Evolutionary conservation across 2,113 vertebrate genomes (phyloP).

Genomic region (Tringa solitaria): DNA sequence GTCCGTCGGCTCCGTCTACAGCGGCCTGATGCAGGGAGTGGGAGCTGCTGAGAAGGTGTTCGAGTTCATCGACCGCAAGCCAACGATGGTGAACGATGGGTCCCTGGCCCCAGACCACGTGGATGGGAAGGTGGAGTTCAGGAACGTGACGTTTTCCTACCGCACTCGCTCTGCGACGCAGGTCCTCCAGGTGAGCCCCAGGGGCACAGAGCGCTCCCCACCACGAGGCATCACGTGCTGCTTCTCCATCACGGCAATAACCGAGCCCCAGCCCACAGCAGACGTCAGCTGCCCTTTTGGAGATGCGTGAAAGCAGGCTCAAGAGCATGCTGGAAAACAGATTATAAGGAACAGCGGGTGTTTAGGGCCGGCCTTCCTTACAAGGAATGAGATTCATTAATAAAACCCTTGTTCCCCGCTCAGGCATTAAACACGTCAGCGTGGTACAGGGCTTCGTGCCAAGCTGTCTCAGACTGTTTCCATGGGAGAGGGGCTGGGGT

Average conservation of each 20-base stretch:
- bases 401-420: background rate
- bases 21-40: conserved; percentile 94
- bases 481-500: background rate
- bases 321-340: background rate
- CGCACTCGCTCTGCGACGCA: conserved; percentile 83
- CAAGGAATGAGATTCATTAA: conserved; percentile 10
- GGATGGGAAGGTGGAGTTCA: conserved; percentile 89
- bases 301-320: background rate
- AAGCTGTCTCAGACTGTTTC: background rate
- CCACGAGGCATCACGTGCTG: background rate
- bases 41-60: conserved; percentile 97
- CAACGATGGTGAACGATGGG: conserved; percentile 80
- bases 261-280: background rate
- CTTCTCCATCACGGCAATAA: background rate
- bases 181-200: conserved; percentile 84
- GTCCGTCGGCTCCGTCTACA: conserved; percentile 92
- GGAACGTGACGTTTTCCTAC: conserved; percentile 89
- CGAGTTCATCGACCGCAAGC: conserved; percentile 90
- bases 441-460: background rate
- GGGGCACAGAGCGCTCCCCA: rapidly evolving
- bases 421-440: background rate
- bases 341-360: background rate
- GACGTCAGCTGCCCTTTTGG: background rate
- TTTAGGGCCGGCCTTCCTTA: background rate
- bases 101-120: conserved; percentile 81